Evolutionary conservation across 2,113 vertebrate species (phyloP).

Genomic region (Sorex fumeus): DNA sequence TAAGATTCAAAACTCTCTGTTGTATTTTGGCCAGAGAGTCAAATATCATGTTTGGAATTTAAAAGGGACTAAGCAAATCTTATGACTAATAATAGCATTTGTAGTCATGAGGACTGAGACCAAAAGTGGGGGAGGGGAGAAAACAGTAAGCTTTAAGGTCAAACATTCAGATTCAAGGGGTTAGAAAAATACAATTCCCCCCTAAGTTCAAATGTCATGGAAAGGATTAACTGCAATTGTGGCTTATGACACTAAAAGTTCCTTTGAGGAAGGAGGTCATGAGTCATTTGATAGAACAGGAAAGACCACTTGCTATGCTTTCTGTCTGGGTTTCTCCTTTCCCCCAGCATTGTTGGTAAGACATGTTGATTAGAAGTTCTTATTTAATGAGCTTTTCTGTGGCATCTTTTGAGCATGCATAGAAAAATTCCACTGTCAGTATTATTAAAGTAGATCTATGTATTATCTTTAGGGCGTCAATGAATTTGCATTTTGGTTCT

Average conservation of each 20-base stretch:
- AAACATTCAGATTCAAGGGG: slow-evolving; percentile 71
- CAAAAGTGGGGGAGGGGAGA: slow-evolving; percentile 44
- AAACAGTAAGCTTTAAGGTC: slow-evolving; percentile 70
- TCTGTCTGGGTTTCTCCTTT: slow-evolving; percentile 33
- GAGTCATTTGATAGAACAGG: background rate
- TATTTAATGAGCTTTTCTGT: slow-evolving; percentile 56
- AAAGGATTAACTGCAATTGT: slow-evolving; percentile 42
- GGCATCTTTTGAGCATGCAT: background rate
- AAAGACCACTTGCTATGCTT: slow-evolving; percentile 41
- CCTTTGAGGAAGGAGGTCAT: background rate
- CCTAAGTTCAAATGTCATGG: slow-evolving; percentile 59
- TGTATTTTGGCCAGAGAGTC: slow-evolving; percentile 65
- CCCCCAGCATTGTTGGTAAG: slow-evolving; percentile 29
- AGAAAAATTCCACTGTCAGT: slow-evolving; percentile 65
- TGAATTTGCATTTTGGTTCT: slow-evolving; percentile 79
- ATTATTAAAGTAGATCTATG: slow-evolving; percentile 57
- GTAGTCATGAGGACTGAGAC: slow-evolving; percentile 73
- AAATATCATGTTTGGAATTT: slow-evolving; percentile 79
- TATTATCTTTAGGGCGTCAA: slow-evolving; percentile 67
- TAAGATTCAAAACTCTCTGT: slow-evolving; percentile 65
- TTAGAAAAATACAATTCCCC: slow-evolving; percentile 65
- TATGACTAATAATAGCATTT: slow-evolving; percentile 83
- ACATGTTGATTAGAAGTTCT: slow-evolving; percentile 24
- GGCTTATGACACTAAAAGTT: background rate
- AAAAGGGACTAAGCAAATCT: slow-evolving; percentile 75